Base-by-base conservation (phyloP, 2,888 invertebrate species). In the Lysandra bellargus region DNA sequence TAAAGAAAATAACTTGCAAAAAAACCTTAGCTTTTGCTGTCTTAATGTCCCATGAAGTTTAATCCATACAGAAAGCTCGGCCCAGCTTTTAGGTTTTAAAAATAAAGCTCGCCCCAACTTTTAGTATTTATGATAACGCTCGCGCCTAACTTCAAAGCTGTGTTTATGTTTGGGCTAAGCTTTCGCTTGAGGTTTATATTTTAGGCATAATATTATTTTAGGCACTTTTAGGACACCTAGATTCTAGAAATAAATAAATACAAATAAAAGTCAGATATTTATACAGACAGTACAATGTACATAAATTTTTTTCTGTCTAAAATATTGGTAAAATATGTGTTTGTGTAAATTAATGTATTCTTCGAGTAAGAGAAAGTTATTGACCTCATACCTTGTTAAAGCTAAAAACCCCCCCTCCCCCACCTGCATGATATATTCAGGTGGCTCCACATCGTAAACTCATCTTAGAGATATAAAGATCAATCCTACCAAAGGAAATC, bases 21-120 rank as follows among this genome's bases (percentile, higher is more conserved):
- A 37, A 33, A 69, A 30, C 9, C 1, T 69, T 33, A 30, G 64
- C 57, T 57, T 57, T 57, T 33, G 33, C 74, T 23, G n/a, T 74
- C 44, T 74, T 74, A 74, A 74, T 74, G 23, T 44, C 57, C 17
- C 76, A 17, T 7, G 33, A 76, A 76, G 30, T 76, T 76, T 76
- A 76, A 76, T 76, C 76, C 57, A 75, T 53, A 76, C 53, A 37
- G 53, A 76, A 53, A 76, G 76, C 76, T 33, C 30, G 33, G 76
- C 76, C 53, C 53, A 30, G 76, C 53, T 76, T 76, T 76, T 53
- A 57, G 76, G 57, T 76, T 76, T 76, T 33, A 69, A 76, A 76
- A 76, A 76, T 76, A 76, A 53, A 76, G 33, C 53, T 53, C 30
- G 53, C 30, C 7, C 33, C 17, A 76, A 76, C 53, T 76, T 76